Conservation (phyloP, 2,888 invertebrate genomes). For the Drosophila percnosoma region DNA sequence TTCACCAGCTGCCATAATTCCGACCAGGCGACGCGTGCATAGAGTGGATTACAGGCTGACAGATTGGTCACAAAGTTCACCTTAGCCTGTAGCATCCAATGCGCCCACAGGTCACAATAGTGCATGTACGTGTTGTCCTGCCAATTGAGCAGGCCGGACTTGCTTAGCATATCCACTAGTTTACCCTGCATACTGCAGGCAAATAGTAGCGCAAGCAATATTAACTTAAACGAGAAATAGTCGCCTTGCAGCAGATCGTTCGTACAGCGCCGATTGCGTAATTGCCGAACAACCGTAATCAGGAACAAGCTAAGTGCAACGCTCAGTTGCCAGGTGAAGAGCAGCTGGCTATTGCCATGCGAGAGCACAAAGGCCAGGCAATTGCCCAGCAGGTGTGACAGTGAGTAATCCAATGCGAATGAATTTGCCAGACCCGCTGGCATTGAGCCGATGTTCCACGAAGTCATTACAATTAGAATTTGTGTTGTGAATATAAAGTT, state of each 20-base stretch:
- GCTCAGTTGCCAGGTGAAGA: constrained; percentile 83
- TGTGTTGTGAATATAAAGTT: constrained; percentile 93
- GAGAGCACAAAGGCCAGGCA: constrained; percentile 80
- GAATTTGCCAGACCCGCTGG: constrained; percentile 84
- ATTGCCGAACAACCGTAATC: constrained; percentile 70
- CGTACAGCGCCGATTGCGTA: constrained; percentile 56
- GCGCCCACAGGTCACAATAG: constrained; percentile 80
- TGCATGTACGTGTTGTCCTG: constrained; percentile 77
- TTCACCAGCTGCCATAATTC: constrained; percentile 83
- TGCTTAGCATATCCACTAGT: constrained; percentile 78
- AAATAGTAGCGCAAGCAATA: constrained; percentile 75
- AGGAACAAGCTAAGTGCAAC: constrained; percentile 80
- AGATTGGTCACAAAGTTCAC: constrained; percentile 82
- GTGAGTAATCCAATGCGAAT: constrained; percentile 82
- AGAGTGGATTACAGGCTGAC: constrained; percentile 82
- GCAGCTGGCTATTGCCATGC: constrained; percentile 81
- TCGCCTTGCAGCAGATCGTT: constrained; percentile 50
- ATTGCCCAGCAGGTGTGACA: constrained; percentile 82
- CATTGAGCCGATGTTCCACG: constrained; percentile 88
- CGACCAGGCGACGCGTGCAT: constrained; percentile 73
- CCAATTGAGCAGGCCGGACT: constrained; percentile 72
- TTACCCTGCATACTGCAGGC: constrained; percentile 80
- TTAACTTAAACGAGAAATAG: constrained; percentile 76
- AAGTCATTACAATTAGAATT: constrained; percentile 89
- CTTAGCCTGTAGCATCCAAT: constrained; percentile 82